Evolutionary conservation across 2,797 vertebrate genomes (phyloP), one percentile per base, ranked within the genome.

Genomic region (Neostethus bicornis): DNA sequence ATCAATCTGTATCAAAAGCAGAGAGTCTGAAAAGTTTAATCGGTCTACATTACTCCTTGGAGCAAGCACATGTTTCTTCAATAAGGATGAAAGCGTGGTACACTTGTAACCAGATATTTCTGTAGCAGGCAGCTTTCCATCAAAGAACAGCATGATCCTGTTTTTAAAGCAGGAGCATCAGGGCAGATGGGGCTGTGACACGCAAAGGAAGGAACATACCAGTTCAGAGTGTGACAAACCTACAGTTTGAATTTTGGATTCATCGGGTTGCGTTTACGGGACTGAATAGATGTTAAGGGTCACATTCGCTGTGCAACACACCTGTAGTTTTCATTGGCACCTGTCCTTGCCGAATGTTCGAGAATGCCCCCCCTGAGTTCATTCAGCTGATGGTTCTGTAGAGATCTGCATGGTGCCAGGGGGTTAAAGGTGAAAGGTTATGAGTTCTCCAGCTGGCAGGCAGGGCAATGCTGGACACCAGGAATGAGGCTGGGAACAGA

Each of bases 41-140:
- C 66, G 34, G 25, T 70, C 13, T 73, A 79, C 79, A 80, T 65
- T 80, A 77, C 64, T 71, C 79, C 65, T 50, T 57, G 78, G 66
- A 79, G 58, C 29, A 49, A 43, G 58, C 89, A 91, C 91, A 91
- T 86, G 81, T 90, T 92, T 92, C 79, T 93, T 91, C 86, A 90
- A 92, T 92, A 90, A 93, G 85, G 91, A 93, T 93, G 89, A 93
- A 92, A 92, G 91, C 63, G 35, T 51, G 31, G 82, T 48, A 57
- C 81, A 89, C 76, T 83, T 86, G 92, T 92, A 92, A 93, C 85
- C 67, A 63, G 90, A 93, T 92, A 90, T 84, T 81, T 88, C 75
- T 92, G 87, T 91, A 83, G 87, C 89, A 75, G 79, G 82, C 83
- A 87, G 88, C 87, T 87, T 86, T 90, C 89, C 89, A 87, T 90